Evolutionary conservation across 2,797 vertebrate species (phyloP).

Genomic region (Gallinago stenura): DNA sequence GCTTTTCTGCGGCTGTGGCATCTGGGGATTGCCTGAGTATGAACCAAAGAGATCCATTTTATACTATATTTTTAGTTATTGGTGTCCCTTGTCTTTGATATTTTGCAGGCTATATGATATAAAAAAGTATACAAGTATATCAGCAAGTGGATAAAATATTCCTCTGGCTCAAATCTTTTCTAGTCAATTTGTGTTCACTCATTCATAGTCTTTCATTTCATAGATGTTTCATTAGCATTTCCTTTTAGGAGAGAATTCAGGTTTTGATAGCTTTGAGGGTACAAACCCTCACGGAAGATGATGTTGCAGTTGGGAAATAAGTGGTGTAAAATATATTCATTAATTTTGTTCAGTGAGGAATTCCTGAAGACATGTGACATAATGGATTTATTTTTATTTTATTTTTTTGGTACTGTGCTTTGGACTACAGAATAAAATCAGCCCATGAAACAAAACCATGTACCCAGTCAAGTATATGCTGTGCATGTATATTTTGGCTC

Average conservation of each 20-base stretch:
- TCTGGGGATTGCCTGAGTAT: not conserved
- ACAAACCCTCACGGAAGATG: not conserved
- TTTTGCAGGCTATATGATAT: not conserved
- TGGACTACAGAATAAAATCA: not conserved
- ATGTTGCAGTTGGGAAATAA: not conserved
- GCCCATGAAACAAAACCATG: not conserved
- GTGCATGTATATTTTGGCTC: not conserved
- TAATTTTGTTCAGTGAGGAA: not conserved
- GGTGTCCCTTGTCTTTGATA: not conserved
- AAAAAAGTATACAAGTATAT: not conserved
- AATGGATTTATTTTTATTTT: not conserved
- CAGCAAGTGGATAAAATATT: not conserved
- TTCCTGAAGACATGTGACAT: not conserved
- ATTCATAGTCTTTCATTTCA: not conserved
- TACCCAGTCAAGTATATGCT: not conserved
- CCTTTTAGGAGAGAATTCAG: not conserved
- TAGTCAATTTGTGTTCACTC: not conserved
- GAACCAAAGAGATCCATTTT: not conserved
- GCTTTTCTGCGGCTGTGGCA: not conserved
- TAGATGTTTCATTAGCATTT: not conserved
- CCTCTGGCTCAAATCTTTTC: not conserved
- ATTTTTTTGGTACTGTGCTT: not conserved
- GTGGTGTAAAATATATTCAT: not conserved
- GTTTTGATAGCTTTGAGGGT: not conserved
- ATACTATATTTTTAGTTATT: not conserved